phyloP scores from a whole-genome alignment of 2,888 invertebrate genomes.

The Aquatica leii region DNA sequence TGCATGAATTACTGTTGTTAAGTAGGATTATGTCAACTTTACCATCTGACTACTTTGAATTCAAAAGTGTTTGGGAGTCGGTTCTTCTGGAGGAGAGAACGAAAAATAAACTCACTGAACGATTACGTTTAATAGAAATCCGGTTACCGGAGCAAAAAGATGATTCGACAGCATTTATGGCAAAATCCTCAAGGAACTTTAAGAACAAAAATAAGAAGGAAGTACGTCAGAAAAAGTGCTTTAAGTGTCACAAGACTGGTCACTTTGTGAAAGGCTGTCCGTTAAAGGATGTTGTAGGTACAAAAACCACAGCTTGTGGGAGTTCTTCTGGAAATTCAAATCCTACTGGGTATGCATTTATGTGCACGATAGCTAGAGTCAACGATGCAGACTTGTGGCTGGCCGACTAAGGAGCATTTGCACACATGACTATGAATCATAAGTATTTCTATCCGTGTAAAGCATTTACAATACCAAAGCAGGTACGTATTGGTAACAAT shows the following conservation, averaged over 20 bases:
- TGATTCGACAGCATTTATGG: neutral
- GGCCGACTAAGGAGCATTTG: no score
- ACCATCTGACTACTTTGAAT: conserved; percentile 2
- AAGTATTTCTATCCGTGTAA: no score
- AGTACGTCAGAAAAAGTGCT: neutral
- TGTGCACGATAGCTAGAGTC: no score
- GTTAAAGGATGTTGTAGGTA: no score
- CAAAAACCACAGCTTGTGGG: no score
- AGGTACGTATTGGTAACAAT: no score
- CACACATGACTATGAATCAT: no score
- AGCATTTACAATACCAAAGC: no score
- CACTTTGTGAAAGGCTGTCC: neutral
- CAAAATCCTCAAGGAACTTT: neutral
- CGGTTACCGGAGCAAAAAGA: neutral
- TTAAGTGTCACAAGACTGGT: neutral
- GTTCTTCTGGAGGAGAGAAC: neutral
- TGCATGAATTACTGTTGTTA: neutral
- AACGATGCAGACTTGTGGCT: no score
- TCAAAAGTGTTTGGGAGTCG: conserved; percentile 9
- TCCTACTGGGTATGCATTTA: no score
- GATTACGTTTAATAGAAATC: neutral
- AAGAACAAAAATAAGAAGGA: neutral
- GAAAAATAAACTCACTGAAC: neutral
- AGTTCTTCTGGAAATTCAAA: no score
- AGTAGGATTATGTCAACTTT: conserved; percentile 8